Conservation (phyloP, 2,113 vertebrate genomes). For the Pygoscelis adeliae region DNA sequence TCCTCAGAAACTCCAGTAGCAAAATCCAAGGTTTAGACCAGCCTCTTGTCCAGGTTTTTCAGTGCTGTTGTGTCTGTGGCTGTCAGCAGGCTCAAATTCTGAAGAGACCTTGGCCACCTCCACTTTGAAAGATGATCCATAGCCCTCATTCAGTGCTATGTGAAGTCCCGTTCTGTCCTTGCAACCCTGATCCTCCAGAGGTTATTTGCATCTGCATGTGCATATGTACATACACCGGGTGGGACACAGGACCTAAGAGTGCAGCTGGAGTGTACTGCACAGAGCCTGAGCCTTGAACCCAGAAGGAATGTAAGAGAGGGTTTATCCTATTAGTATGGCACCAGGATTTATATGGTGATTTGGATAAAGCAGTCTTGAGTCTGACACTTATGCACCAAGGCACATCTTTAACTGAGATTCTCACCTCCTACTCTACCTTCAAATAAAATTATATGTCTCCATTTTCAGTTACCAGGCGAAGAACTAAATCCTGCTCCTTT, state of each 20-base stretch:
- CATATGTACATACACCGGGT: not conserved
- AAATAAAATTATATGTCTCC: not conserved
- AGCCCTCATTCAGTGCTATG: not conserved
- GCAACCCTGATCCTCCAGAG: not conserved
- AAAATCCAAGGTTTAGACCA: not conserved
- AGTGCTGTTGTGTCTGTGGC: not conserved
- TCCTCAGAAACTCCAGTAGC: not conserved
- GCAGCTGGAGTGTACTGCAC: not conserved
- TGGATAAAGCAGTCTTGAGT: not conserved
- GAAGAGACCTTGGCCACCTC: not conserved
- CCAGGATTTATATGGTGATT: not conserved
- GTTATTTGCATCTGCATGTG: not conserved
- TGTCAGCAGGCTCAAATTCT: not conserved
- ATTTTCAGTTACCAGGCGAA: not conserved
- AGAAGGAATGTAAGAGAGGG: not conserved
- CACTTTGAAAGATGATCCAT: constrained; percentile 2
- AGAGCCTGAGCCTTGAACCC: not conserved
- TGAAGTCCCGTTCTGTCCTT: not conserved
- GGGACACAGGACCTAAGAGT: not conserved
- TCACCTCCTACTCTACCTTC: not conserved
- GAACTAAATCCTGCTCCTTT: not conserved
- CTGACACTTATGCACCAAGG: not conserved
- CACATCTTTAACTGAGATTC: not conserved
- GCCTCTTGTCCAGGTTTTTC: not conserved
- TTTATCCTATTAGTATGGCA: not conserved